Conservation (phyloP, 1,140 invertebrate species). For the Sarcophaga peregrina region DNA sequence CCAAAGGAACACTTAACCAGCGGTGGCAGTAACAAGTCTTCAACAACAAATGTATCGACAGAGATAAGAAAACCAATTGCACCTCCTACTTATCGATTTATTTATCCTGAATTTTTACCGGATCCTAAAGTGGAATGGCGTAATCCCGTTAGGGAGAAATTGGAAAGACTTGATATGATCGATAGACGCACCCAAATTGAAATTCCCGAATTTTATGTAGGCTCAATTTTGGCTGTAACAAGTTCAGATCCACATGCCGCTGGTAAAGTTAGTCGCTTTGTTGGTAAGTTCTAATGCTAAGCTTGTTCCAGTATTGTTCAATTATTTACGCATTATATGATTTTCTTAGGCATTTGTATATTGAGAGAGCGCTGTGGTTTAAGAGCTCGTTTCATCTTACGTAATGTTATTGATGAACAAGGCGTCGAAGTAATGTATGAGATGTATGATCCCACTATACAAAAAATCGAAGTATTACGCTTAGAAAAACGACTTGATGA, state of each 20-base stretch:
- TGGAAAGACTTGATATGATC: slow-evolving; percentile 95
- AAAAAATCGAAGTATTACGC: slow-evolving; percentile 88
- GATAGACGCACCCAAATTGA: slow-evolving; percentile 78
- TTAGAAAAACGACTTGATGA: slow-evolving; percentile 95
- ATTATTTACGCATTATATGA: background rate
- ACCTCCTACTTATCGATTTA: slow-evolving; percentile 74
- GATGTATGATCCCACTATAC: slow-evolving; percentile 93
- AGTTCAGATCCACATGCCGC: slow-evolving; percentile 88
- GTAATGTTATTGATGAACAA: slow-evolving; percentile 93
- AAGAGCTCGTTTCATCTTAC: slow-evolving; percentile 83
- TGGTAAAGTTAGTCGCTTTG: slow-evolving; percentile 88
- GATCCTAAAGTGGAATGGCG: slow-evolving; percentile 82
- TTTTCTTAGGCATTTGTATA: slow-evolving; percentile 88
- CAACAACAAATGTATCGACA: background rate
- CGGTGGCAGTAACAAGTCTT: slow-evolving; percentile 43
- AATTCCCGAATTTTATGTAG: slow-evolving; percentile 98
- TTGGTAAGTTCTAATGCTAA: slow-evolving; percentile 69
- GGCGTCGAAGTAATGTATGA: slow-evolving; percentile 85
- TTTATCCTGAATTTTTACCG: slow-evolving; percentile 96
- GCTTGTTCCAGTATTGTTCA: background rate
- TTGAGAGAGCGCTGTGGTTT: slow-evolving; percentile 83
- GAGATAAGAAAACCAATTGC: slow-evolving; percentile 55
- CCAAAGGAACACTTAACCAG: slow-evolving; percentile 43
- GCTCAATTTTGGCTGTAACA: slow-evolving; percentile 92
- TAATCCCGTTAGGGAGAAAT: slow-evolving; percentile 85